phyloP scores from a whole-genome alignment of 92 coral and sea anemone species.

The Galaxea fascicularis region DNA sequence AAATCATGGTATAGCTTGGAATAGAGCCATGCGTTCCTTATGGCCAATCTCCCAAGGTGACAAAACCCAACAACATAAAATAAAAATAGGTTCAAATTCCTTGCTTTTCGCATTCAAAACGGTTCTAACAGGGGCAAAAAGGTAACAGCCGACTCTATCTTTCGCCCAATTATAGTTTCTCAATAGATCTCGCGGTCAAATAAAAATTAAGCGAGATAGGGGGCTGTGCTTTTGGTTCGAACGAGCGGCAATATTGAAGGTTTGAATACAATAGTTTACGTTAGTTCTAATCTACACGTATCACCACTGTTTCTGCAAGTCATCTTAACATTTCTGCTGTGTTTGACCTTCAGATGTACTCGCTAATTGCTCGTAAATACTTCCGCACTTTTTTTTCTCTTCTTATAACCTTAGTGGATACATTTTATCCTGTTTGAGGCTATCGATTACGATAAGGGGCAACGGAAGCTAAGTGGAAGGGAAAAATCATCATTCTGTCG shows the following conservation, averaged over 20 bases:
- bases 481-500: neutral
- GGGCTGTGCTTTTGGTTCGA: neutral
- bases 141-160: too few species aligned
- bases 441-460: neutral
- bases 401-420: neutral
- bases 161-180: too few species aligned
- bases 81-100: too few species aligned
- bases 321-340: too few species aligned
- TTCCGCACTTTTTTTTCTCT: neutral
- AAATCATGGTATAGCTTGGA: neutral
- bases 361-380: slow-evolving; percentile 6
- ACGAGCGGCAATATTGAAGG: neutral
- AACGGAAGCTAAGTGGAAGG: neutral
- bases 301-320: neutral
- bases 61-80: too few species aligned
- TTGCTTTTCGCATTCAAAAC: too few species aligned
- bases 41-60: too few species aligned
- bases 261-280: neutral
- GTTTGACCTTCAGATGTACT: too few species aligned
- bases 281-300: neutral
- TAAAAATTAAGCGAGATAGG: neutral
- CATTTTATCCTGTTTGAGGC: neutral
- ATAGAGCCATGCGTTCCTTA: neutral
- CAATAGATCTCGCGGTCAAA: too few species aligned
- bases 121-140: too few species aligned